phyloP scores from a whole-genome alignment of 2,797 vertebrate species.

The Amblyraja radiata region DNA sequence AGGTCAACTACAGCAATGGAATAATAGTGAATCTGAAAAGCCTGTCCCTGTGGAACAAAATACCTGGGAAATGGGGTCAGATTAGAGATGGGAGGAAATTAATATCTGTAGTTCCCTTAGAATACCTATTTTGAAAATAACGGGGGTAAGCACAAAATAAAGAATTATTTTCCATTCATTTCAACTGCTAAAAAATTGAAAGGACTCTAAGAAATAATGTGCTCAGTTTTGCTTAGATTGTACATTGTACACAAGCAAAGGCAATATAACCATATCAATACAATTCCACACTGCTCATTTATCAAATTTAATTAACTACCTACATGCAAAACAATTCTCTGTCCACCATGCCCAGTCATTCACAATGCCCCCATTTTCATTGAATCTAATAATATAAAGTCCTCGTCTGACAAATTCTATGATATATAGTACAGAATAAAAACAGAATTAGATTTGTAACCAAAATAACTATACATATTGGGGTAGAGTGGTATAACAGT shows the following conservation, averaged over 20 bases:
- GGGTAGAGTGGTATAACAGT: too few species aligned
- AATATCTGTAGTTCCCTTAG: not conserved
- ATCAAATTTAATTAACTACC: not conserved
- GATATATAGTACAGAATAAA: not conserved
- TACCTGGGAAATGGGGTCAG: conserved; percentile 31
- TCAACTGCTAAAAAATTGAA: not conserved
- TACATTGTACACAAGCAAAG: not conserved
- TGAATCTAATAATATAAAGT: too few species aligned
- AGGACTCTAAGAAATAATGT: not conserved
- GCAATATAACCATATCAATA: not conserved
- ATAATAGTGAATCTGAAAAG: not conserved
- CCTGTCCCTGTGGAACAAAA: conserved; percentile 10
- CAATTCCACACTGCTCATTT: not conserved
- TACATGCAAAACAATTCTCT: not conserved
- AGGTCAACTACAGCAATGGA: not conserved
- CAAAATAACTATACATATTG: not conserved
- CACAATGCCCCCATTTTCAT: not conserved
- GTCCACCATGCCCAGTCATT: not conserved
- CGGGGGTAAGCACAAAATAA: too few species aligned
- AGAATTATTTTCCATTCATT: not conserved
- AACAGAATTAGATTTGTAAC: not conserved
- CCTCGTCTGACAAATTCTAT: not conserved
- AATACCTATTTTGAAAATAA: not conserved
- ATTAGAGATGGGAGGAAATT: not conserved
- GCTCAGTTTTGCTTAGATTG: not conserved